Base-by-base conservation (phyloP, 1,140 invertebrate species). In the Bacillus rossius region DNA sequence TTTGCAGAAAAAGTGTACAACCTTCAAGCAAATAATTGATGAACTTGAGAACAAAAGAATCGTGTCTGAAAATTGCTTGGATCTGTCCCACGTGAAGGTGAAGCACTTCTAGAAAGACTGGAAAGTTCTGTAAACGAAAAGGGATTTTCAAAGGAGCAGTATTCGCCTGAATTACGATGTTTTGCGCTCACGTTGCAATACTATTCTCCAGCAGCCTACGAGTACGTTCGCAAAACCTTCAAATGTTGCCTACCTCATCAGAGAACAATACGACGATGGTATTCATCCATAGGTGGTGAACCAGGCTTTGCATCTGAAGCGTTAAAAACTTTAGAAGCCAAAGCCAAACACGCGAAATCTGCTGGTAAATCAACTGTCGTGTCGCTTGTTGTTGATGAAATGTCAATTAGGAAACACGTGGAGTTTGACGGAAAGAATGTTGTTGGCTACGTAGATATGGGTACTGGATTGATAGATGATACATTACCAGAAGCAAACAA, bases 111-210 rank as follows among this genome's bases (percentile, higher is more conserved):
- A 10, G 29, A 34, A 10, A 34, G 29, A 10, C 29, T 34, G 10
- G 29, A 34, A 34, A 34, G 29, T 34, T 34, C 29, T 34, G 29
- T 34, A 10, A 34, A 10, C 10, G 29, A 10, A 23, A 23, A 20
- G 41, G n/a, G 41, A 41, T 8, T 5, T 5, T 41, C 19, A 17
- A 8, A 26, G 4, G 4, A 29, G 4, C 17, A 51, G n/a, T 51
- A 23, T 29, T 14, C 55, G 41, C 45, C 64, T 8, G 55, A 61
- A 51, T 54, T 72, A 22, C 53, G 61, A 61, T 59, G 54, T 8
- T 74, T 73, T 67, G 68, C 71, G 55, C 53, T 74, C 8, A 75
- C 73, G 20, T 56, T 76, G 23, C 54, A 74, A 58, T 75, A 69
- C 68, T 74, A 71, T 60, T 71, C 67, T 19, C 64, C 69, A 22